A percentile compares a stretch with the other conserved stretches of the same genome.
Evolutionary conservation across 1,140 invertebrate species (phyloP).

Genomic region (Drosophila obscura): DNA sequence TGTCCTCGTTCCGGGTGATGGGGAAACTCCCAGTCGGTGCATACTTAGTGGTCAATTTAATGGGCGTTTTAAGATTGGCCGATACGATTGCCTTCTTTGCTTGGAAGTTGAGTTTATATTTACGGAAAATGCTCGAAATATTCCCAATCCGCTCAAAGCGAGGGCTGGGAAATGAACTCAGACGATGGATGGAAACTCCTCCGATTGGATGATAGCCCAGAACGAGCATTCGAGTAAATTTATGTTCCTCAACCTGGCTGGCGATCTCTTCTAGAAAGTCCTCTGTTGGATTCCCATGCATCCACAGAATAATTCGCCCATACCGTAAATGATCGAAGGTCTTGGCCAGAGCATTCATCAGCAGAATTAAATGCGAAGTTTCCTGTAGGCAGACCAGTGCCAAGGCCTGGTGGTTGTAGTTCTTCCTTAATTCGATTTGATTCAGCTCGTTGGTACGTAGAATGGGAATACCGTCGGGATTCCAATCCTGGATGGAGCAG

Average conservation of each 20-base stretch:
- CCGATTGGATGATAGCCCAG: background rate
- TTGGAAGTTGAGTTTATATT: background rate
- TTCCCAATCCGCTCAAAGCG: background rate
- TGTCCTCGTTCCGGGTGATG: background rate
- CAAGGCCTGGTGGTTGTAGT: slow-evolving; percentile 13
- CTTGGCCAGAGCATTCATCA: slow-evolving; percentile 2
- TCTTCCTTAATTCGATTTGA: background rate
- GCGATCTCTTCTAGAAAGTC: background rate
- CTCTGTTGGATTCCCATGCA: background rate
- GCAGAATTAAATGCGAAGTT: background rate
- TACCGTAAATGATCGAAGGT: slow-evolving; percentile 5
- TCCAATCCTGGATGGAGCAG: slow-evolving; percentile 11
- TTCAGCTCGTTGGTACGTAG: slow-evolving; percentile 4
- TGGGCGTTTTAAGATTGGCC: no score
- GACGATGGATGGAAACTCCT: background rate
- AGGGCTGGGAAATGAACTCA: slow-evolving; percentile 3
- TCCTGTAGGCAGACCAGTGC: slow-evolving; percentile 34
- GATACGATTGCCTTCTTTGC: slow-evolving; percentile 1
- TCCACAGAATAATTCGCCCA: slow-evolving; percentile 7
- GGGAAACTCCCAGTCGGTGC: background rate
- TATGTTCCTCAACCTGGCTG: background rate
- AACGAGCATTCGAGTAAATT: slow-evolving; percentile 22
- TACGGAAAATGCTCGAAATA: background rate
- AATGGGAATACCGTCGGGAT: slow-evolving; percentile 1
- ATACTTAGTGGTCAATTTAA: background rate